Base-by-base conservation (phyloP, 2,113 vertebrate species). In the Xiphophorus couchianus region DNA sequence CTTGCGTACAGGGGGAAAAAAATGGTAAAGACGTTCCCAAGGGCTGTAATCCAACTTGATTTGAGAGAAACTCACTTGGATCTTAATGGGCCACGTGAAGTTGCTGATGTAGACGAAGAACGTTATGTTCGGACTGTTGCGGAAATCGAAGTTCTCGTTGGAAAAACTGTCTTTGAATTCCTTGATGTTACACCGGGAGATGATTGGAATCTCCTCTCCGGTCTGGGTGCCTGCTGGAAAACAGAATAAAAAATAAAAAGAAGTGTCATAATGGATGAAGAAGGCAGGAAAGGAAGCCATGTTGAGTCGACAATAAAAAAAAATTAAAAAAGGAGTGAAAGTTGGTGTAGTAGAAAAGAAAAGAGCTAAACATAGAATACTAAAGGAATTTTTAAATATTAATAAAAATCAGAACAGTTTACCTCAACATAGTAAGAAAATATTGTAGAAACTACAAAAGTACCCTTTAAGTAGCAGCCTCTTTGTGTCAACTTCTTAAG, bases 21-120 rank as follows among this genome's bases (percentile, higher is more conserved):
- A 37, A 37, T 2, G 0, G 35, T 12, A 12, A 37, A 37, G 35
- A 42, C 1, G 1, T 42, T 42, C 14, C 39, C 14, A 42, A 42
- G 1, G 14, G 4, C 4, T 42, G 3, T 10, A 1, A 3, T n/a
- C 8, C 9, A 3, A 10, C 25, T 11, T 0, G 10, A 3, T n/a
- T 58, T 58, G 2, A 4, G 4, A 12, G 30, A 61, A 19, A 27
- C 71, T 73, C 35, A 93, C 89, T 90, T 90, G 94, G 17, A 99
- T 98, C 93, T 99, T 99, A 71, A 99, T 97, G 1, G 97, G 97
- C 98, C 98, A 99, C 11, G 97, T 99, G 91, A 99, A 99, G 94
- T 99, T 99, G 93, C 97, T 99, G 94, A 99, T 97, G 0, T 99
- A 99, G 70, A 99, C 98, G 4, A 97, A 99, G 94, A 99, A 99